A percentile compares a stretch with the other conserved stretches of the same genome.
phyloP scores from a whole-genome alignment of 2,888 invertebrate species.

The Caenorhabditis sp. region DNA sequence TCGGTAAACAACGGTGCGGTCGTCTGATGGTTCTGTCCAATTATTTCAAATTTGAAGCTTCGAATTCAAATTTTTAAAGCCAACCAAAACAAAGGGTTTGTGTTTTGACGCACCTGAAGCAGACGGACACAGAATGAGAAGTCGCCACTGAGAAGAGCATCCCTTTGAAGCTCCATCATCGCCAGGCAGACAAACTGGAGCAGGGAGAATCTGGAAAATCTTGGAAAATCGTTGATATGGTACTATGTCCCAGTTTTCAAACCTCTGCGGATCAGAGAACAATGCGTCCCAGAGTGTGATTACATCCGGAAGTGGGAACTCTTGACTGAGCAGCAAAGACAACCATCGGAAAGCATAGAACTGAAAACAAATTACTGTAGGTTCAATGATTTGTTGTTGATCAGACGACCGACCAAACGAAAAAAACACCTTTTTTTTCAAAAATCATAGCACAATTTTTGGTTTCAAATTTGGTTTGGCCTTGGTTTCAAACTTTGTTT shows the following conservation, averaged over 20 bases:
- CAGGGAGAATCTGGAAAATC: conserved; percentile 88
- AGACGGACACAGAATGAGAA: conserved; percentile 96
- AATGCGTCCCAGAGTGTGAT: conserved; percentile 97
- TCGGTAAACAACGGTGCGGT: neutral
- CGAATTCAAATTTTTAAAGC: neutral
- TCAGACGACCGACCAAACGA: no score
- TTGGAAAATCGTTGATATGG: neutral
- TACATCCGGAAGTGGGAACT: conserved; percentile 97
- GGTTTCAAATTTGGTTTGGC: no score
- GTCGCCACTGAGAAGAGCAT: conserved; percentile 91
- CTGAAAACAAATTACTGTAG: conserved; percentile 42
- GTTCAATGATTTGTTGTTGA: no score
- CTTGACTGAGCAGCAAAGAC: conserved; percentile 95
- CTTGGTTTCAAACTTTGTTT: no score
- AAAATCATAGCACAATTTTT: no score
- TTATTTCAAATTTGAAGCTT: neutral
- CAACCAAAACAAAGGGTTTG: conserved; percentile 3
- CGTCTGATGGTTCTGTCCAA: neutral
- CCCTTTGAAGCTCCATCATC: conserved; percentile 96
- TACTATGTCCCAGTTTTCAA: no score
- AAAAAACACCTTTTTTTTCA: no score
- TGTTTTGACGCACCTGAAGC: conserved; percentile 87
- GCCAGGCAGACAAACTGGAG: conserved; percentile 95
- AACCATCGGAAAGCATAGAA: conserved; percentile 91
- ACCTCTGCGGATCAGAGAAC: conserved; percentile 91